Evolutionary conservation across 2,888 invertebrate species (phyloP).

Genomic region (Drosophila glabriapex): DNA sequence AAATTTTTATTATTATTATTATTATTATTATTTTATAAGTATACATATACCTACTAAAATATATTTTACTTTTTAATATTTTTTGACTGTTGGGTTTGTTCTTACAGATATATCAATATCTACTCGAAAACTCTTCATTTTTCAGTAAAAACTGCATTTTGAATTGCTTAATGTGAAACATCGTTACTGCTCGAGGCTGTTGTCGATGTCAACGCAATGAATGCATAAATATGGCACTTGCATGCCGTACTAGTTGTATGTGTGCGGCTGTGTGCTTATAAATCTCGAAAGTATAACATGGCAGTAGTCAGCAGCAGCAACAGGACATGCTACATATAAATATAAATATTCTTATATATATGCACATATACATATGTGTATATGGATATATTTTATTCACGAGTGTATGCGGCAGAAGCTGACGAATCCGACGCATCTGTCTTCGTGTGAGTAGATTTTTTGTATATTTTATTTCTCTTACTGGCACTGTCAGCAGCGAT

Average conservation of each 20-base stretch:
- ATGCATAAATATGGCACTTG: slow-evolving; percentile 55
- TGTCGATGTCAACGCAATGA: slow-evolving; percentile 53
- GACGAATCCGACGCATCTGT: slow-evolving; percentile 42
- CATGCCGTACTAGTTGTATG: slow-evolving; percentile 13
- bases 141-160: not conserved
- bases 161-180: slow-evolving; percentile 8
- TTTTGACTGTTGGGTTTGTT: not conserved
- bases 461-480: slow-evolving; percentile 30
- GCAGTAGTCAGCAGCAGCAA: slow-evolving; percentile 54
- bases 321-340: slow-evolving; percentile 42
- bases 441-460: slow-evolving; percentile 13
- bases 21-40: not conserved
- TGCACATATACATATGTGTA: slow-evolving; percentile 2
- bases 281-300: slow-evolving; percentile 56
- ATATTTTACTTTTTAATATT: not conserved
- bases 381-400: not conserved
- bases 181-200: slow-evolving; percentile 10
- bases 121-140: not conserved
- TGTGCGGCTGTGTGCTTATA: slow-evolving; percentile 37
- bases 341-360: slow-evolving; percentile 34
- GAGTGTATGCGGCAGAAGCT: slow-evolving; percentile 9
- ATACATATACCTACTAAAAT: not conserved
- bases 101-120: not conserved
- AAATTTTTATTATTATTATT: not conserved
- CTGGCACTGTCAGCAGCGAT: slow-evolving; percentile 26